phyloP scores from a whole-genome alignment of 92 coral and sea anemone genomes.

The Parazoanthus atlanticus region DNA sequence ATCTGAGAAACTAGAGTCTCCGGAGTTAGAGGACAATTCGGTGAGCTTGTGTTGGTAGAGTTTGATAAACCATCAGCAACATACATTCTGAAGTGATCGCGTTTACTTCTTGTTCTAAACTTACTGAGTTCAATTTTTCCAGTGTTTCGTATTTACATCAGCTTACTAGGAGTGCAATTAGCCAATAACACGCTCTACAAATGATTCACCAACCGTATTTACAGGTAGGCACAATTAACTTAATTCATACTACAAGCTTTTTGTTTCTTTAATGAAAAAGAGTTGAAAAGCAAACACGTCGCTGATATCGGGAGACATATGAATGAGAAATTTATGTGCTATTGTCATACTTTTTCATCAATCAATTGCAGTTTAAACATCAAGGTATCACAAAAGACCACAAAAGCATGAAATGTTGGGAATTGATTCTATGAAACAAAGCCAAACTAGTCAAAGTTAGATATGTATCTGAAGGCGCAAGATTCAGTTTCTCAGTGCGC shows the following conservation, averaged over 20 bases:
- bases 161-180: conserved; percentile 7
- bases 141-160: conserved; percentile 1
- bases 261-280: conserved; percentile 32
- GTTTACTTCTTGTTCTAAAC: neutral
- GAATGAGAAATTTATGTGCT: neutral
- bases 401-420: neutral
- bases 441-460: neutral
- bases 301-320: conserved; percentile 1
- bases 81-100: conserved; percentile 17
- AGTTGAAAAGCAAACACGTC: conserved; percentile 2
- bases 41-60: neutral
- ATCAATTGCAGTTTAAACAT: neutral
- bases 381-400: neutral
- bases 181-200: conserved; percentile 22
- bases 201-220: conserved; percentile 12
- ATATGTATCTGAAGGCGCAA: neutral
- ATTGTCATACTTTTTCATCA: neutral
- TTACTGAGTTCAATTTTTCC: neutral
- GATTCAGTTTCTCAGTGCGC: neutral
- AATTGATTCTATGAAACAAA: neutral
- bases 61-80: conserved; percentile 26
- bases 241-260: conserved; percentile 8
- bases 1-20: conserved; percentile 63
- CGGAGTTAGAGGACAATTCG: conserved; percentile 51
- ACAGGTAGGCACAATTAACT: conserved; percentile 27